Evolutionary conservation across 1,140 invertebrate species (phyloP).

Genomic region (Bombus confusus): DNA sequence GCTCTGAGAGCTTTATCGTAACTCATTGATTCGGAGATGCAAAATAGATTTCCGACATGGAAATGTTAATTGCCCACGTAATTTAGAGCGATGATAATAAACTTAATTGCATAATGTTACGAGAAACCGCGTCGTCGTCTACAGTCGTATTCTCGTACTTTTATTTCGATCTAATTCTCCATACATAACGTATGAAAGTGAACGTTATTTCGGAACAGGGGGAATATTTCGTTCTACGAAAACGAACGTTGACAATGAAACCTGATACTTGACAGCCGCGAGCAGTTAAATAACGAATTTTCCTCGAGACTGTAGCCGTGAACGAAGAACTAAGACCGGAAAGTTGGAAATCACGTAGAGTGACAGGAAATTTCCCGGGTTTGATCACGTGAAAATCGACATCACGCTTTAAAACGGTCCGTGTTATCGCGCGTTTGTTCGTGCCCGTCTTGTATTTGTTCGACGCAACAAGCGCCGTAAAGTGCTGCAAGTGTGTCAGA

Average conservation of each 20-base stretch:
- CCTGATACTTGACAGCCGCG: no score
- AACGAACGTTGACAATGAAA: not conserved
- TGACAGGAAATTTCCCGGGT: slow-evolving; percentile 39
- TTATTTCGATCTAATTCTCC: not conserved
- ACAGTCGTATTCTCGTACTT: not conserved
- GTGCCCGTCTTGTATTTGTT: not conserved
- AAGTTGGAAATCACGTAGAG: slow-evolving; percentile 40
- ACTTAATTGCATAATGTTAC: not conserved
- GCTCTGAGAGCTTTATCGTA: no score
- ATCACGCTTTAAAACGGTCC: not conserved
- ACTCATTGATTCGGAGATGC: not conserved
- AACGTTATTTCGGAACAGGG: not conserved
- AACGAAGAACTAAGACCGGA: not conserved
- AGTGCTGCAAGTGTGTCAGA: slow-evolving; percentile 18
- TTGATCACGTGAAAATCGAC: not conserved
- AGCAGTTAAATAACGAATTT: slow-evolving; percentile 11
- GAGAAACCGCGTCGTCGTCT: not conserved
- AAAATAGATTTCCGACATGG: not conserved
- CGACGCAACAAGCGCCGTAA: slow-evolving; percentile 6
- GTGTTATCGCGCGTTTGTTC: not conserved
- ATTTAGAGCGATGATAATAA: not conserved
- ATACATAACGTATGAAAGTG: not conserved
- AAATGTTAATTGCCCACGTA: not conserved
- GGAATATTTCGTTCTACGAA: no score
- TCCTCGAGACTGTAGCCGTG: not conserved